A percentile compares a stretch with the other conserved stretches of the same genome.
These are phyloP conservation scores for Notocelia uddmanniana DNA, from an alignment of 2,888 invertebrate genomes.

Conservation along the genomic window DNA sequence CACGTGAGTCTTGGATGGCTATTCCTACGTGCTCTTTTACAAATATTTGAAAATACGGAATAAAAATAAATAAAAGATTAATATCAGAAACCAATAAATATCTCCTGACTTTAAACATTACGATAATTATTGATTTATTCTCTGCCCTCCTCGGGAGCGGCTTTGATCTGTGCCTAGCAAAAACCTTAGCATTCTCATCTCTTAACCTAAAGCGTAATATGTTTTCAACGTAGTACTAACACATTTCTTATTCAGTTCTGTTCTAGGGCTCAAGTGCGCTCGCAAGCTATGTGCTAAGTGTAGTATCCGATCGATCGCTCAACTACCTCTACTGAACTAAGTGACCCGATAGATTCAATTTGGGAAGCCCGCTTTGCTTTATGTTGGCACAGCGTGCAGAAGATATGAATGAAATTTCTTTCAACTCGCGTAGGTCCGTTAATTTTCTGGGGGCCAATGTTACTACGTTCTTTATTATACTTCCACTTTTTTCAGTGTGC, in stretches of 20 bases:
- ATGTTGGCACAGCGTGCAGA: slow-evolving; percentile 27
- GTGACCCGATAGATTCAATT: slow-evolving; percentile 54
- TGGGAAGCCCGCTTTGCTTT: slow-evolving; percentile 50
- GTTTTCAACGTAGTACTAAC: slow-evolving; percentile 4
- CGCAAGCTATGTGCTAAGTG: slow-evolving; percentile 33
- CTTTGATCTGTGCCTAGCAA: not conserved
- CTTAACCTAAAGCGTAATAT: not conserved
- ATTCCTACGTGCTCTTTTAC: not conserved
- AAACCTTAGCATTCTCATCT: not conserved
- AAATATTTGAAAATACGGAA: no score
- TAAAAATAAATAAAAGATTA: not conserved
- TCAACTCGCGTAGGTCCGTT: not conserved
- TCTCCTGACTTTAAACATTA: not conserved
- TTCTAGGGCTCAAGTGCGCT: slow-evolving; percentile 12
- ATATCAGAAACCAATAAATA: not conserved
- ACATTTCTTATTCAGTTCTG: slow-evolving; percentile 33
- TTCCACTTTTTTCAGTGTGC: not conserved
- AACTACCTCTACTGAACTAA: slow-evolving; percentile 47
- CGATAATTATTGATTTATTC: not conserved
- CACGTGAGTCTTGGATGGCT: not conserved
- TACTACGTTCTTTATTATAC: not conserved
- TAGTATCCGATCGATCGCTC: slow-evolving; percentile 49
- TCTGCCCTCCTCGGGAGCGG: not conserved
- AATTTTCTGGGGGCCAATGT: not conserved
- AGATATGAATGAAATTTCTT: slow-evolving; percentile 20